Evolutionary conservation across 1,140 invertebrate genomes (phyloP).

Genomic region (Centruroides vittatus): DNA sequence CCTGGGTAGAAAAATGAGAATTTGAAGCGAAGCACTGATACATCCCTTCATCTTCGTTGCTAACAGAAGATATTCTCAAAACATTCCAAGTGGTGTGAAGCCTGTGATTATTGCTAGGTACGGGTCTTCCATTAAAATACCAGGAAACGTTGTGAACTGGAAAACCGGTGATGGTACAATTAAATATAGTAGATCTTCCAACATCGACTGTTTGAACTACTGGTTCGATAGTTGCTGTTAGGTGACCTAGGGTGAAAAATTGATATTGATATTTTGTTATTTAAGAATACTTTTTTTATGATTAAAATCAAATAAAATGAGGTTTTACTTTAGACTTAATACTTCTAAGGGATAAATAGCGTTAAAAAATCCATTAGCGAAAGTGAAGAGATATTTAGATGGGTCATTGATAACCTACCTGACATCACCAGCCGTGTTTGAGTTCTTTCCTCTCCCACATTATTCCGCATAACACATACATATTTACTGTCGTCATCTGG

Average conservation of each 20-base stretch:
- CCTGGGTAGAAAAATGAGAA: conserved; percentile 72
- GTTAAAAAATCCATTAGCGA: too few relatives aligned
- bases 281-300: too few relatives aligned
- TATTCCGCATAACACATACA: conserved; percentile 22
- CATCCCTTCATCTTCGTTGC: conserved; percentile 64
- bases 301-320: too few relatives aligned
- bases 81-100: conserved; percentile 13
- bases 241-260: too few relatives aligned
- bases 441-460: conserved; percentile 19
- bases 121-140: conserved; percentile 24
- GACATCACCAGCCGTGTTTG: conserved; percentile 19
- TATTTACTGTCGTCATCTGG: conserved; percentile 17
- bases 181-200: conserved; percentile 24
- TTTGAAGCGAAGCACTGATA: conserved; percentile 81
- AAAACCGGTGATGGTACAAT: conserved; percentile 27
- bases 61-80: conserved; percentile 49
- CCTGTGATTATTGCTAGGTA: conserved; percentile 4
- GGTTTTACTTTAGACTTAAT: too few relatives aligned
- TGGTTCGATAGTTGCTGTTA: background rate
- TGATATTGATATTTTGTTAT: too few relatives aligned
- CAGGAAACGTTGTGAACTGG: conserved; percentile 26
- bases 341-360: too few relatives aligned
- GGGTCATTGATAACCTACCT: conserved; percentile 10
- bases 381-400: too few relatives aligned
- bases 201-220: conserved; percentile 25